Evolutionary conservation across 92 coral and sea anemone species (phyloP), one percentile per base, ranked within the genome.

Genomic region (Metridium senile): DNA sequence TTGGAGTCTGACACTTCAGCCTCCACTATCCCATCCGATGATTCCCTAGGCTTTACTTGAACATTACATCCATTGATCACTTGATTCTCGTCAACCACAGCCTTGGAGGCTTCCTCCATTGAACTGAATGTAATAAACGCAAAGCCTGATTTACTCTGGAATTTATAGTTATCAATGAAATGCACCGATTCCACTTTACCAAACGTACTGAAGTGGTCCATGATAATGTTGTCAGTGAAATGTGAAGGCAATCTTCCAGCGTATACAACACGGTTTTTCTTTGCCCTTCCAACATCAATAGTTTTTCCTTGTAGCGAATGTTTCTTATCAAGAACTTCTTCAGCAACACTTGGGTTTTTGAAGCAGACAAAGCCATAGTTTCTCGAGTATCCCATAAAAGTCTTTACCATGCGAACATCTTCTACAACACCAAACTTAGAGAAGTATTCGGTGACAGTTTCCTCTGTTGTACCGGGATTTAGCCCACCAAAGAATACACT

Each of bases 291-390:
- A 46, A 87, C 87, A 66, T 71, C 74, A 47, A 87, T 54, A 1
- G 46, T 56, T 19, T 61, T 82, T 33, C 83, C 91, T n/a, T 72
- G 49, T 8, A 87, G 43, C 11, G 13, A 43, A 77, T 87, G 91
- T 21, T 49, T 77, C 33, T 77, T 63, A 57, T 35, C 66, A 25
- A 87, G 81, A 20, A 70, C 91, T 47, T 77, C 82, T 20, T 57
- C 33, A 45, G 80, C 77, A n/a, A 77, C 72, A 54, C 49, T 45
- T 32, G 75, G 66, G 35, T 76, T 62, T 76, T 68, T 87, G 33
- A 87, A 87, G 39, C 72, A 72, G 33, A 87, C 87, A 57, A 87
- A 87, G 4, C 91, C 91, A 70, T 81, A 87, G 23, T 83, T 80
- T 51, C 84, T 87, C 19, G 91, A 82, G 73, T 71, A 76, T 0